Evolutionary conservation across 2,888 invertebrate genomes (phyloP).

Genomic region (Sphecodes monilicornis): DNA sequence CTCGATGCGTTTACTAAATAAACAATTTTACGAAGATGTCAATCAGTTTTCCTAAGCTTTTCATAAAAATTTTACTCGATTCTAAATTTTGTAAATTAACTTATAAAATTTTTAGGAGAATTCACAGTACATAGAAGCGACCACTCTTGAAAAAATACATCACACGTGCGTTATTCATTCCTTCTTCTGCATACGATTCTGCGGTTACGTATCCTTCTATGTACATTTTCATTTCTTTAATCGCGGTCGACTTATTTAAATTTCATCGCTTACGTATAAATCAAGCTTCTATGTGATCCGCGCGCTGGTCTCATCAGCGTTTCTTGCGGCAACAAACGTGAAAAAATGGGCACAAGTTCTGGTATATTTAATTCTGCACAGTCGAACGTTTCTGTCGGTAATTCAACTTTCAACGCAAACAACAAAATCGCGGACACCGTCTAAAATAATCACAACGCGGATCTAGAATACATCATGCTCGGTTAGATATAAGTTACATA

Average conservation of each 20-base stretch:
- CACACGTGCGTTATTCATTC: not conserved
- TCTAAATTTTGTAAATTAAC: not conserved
- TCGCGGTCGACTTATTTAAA: slow-evolving; percentile 2
- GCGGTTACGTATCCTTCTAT: not conserved
- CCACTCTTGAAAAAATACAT: not conserved
- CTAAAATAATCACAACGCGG: not conserved
- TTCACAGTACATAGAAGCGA: not conserved
- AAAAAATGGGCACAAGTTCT: not conserved
- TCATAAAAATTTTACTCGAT: not conserved
- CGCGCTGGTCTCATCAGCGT: not conserved
- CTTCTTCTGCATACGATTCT: not conserved
- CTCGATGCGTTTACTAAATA: too few relatives aligned
- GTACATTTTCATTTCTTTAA: slow-evolving; percentile 1
- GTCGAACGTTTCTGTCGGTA: not conserved
- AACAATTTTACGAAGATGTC: not conserved
- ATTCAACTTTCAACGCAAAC: not conserved
- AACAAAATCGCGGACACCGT: not conserved
- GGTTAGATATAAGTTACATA: not conserved
- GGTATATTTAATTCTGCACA: not conserved
- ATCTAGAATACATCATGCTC: not conserved
- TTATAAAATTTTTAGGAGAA: too few relatives aligned
- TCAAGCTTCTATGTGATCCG: not conserved
- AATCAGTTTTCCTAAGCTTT: not conserved
- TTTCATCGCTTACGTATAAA: not conserved
- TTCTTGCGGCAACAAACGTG: not conserved